These are phyloP conservation scores for Rhyzopertha dominica DNA, from an alignment of 1,140 invertebrate species.

Conservation along the genomic window DNA sequence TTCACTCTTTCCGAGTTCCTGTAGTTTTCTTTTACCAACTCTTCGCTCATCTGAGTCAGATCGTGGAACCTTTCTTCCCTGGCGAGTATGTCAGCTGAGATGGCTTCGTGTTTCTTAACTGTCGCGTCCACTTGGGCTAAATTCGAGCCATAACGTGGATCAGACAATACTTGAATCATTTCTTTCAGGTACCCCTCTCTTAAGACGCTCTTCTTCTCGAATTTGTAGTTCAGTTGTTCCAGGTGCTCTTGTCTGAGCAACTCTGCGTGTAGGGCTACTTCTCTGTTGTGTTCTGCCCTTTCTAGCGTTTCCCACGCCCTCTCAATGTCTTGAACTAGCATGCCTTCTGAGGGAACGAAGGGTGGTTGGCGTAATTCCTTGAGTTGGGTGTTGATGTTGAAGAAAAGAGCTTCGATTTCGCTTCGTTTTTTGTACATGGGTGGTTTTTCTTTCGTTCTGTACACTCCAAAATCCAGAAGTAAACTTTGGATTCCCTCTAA, in stretches of 20 bases:
- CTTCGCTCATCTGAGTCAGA: conserved; percentile 84
- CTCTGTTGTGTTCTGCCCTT: conserved; percentile 89
- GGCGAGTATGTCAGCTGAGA: conserved; percentile 93
- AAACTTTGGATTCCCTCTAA: conserved; percentile 92
- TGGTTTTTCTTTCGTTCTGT: conserved; percentile 95
- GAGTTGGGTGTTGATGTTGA: conserved; percentile 93
- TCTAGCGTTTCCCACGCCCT: conserved; percentile 89
- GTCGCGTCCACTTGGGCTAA: conserved; percentile 93
- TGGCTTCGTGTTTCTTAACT: conserved; percentile 97
- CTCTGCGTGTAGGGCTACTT: conserved; percentile 88
- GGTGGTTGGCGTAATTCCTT: conserved; percentile 88
- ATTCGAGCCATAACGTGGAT: conserved; percentile 87
- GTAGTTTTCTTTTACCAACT: conserved; percentile 88
- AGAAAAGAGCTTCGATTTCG: conserved; percentile 94
- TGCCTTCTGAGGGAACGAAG: conserved; percentile 87
- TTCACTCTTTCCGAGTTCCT: conserved; percentile 81
- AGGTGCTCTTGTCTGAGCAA: conserved; percentile 87
- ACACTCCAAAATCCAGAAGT: conserved; percentile 87
- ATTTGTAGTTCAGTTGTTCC: conserved; percentile 93
- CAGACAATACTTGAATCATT: conserved; percentile 94
- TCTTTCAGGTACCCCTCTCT: conserved; percentile 94
- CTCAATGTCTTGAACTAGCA: conserved; percentile 88
- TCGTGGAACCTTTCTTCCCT: conserved; percentile 92
- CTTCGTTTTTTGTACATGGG: conserved; percentile 97
- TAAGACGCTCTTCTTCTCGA: conserved; percentile 89